Evolutionary conservation across 1,140 invertebrate species (phyloP).

Genomic region (Drosophila obscura): DNA sequence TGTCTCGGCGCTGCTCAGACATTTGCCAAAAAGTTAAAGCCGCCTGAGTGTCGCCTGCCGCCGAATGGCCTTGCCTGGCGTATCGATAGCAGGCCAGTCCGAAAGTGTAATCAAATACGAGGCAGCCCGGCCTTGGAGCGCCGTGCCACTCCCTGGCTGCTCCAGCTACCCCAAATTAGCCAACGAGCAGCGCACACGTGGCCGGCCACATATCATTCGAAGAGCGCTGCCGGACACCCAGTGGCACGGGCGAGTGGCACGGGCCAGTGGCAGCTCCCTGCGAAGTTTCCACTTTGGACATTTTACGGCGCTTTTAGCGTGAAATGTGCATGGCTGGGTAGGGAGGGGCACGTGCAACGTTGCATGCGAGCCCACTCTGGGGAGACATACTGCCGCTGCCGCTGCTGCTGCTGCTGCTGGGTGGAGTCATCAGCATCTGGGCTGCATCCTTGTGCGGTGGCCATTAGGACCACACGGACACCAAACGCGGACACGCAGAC

Average conservation of each 20-base stretch:
- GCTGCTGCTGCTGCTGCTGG: neutral
- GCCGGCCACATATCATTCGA: no score
- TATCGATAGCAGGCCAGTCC: constrained; percentile 31
- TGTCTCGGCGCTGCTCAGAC: constrained; percentile 33
- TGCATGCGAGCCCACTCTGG: neutral
- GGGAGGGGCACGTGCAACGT: constrained; percentile 24
- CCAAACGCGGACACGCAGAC: constrained; percentile 28
- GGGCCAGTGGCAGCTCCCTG: neutral
- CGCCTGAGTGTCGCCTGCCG: constrained; percentile 41
- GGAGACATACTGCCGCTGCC: neutral
- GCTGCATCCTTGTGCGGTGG: constrained; percentile 38
- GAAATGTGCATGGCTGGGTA: constrained; percentile 27
- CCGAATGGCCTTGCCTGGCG: constrained; percentile 41
- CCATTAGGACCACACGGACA: constrained; percentile 27
- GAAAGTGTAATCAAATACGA: constrained; percentile 15
- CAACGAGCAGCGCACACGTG: no score
- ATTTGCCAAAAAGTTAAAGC: constrained; percentile 59
- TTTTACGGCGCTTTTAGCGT: constrained; percentile 64
- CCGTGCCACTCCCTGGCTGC: no score
- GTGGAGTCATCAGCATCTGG: neutral
- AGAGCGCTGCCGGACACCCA: no score
- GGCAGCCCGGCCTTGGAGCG: neutral
- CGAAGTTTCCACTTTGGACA: neutral
- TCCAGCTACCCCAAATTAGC: no score
- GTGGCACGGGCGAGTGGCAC: no score